Percentiles rank a stretch among this genome's conserved stretches.
phyloP scores from a whole-genome alignment of 2,888 invertebrate genomes.

The Cotesia congregata region DNA sequence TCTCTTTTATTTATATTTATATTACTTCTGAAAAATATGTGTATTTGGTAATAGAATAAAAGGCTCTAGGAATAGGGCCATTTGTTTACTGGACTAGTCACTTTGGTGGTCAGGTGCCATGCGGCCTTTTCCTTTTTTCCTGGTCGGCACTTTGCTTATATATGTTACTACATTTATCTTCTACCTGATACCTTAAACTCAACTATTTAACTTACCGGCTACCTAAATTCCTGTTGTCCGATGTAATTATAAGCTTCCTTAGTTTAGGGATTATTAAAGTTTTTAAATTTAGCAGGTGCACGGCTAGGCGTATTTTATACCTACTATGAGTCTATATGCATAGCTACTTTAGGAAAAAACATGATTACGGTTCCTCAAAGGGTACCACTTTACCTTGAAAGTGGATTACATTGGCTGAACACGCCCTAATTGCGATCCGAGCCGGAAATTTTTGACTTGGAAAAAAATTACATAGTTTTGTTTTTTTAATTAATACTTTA shows the following conservation, averaged over 20 bases:
- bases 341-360: no score
- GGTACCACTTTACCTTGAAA: no score
- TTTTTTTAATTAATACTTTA: no score
- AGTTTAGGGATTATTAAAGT: constrained; percentile 9
- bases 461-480: no score
- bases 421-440: no score
- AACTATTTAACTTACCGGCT: constrained; percentile 1
- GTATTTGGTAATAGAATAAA: neutral
- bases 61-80: neutral
- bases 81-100: constrained; percentile 1
- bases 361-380: no score
- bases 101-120: constrained; percentile 6
- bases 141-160: no score
- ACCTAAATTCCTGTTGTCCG: constrained; percentile 17
- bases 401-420: no score
- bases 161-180: neutral
- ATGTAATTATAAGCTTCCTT: constrained; percentile 36
- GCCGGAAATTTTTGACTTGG: no score
- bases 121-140: neutral
- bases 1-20: no score
- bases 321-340: neutral
- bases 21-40: no score
- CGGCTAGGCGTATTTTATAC: constrained; percentile 13
- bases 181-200: neutral
- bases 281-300: constrained; percentile 29